Evolutionary conservation across 37 sponge, comb jelly and placozoan species (phyloP), one percentile per base, ranked within the genome.

Genomic region (Ephydatia muelleri): DNA sequence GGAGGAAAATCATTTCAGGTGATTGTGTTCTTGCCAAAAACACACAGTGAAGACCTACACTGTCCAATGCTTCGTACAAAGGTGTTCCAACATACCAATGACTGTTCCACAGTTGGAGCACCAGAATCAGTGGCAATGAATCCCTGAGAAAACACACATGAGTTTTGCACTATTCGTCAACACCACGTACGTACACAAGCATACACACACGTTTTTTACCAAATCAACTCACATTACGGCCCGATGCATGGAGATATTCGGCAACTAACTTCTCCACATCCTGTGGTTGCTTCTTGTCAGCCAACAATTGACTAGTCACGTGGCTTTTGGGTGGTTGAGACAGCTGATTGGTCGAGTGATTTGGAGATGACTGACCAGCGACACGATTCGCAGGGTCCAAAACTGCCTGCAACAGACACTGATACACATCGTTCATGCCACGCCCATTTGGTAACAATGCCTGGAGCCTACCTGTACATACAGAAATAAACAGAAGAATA

Each of bases 191-290:
- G 25, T 23, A 69, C 9, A 38, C 32, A 81, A 65, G 47, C 47
- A 43, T 11, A 43, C 47, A 43, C 47, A 43, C 8, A 8, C 4
- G 8, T 43, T 43, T 4, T 43, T 43, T 11, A 43, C 47, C 47
- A 3, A 48, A 31, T 2, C 5, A 2, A 0, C 83, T 73, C 37
- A 85, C 85, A 47, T 85, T 85, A 23, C 70, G 67, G 0, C 79
- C 79, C 28, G 40, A 43, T 40, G 48, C 49, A 36, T 67, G 70
- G 47, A 85, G 77, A 48, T 77, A 70, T n/a, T 29, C 26, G 36
- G 16, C 78, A 12, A 78, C 85, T 16, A 85, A 25, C 36, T 85
- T 27, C 49, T 85, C 85, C 68, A 85, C 38, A 70, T 85, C 85
- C 26, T 68, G 40, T 21, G 57, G 57, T 72, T 85, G 85, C 47